Conservation (phyloP, 2,797 vertebrate genomes). For the Hafferia zeledoni region DNA sequence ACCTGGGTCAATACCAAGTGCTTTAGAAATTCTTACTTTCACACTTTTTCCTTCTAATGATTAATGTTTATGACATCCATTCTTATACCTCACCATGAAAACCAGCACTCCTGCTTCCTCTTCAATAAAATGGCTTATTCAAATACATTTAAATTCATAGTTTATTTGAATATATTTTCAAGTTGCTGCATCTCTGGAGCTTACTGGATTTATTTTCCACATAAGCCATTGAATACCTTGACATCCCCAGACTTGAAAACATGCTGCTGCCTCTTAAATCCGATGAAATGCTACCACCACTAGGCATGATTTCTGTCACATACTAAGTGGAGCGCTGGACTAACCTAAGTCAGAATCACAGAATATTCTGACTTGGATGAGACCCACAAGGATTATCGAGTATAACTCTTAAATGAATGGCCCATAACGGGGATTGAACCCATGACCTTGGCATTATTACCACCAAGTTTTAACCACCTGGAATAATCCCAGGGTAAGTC, state of each 20-base stretch:
- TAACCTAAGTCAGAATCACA: not conserved
- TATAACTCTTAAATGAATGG: not conserved
- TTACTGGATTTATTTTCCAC: not conserved
- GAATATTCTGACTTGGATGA: not conserved
- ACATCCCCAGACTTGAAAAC: conserved; percentile 21
- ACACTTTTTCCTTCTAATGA: not conserved
- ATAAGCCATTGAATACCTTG: not conserved
- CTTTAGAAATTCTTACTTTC: not conserved
- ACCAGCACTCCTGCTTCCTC: not conserved
- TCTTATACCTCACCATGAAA: not conserved
- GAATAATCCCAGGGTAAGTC: not conserved
- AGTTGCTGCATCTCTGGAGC: not conserved
- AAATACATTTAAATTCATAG: not conserved
- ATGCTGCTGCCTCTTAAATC: conserved; percentile 30
- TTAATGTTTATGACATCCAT: not conserved
- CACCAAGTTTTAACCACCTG: not conserved
- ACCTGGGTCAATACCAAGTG: not conserved
- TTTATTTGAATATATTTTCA: not conserved
- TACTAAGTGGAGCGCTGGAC: not conserved
- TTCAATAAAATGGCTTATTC: not conserved
- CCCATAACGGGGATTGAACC: not conserved
- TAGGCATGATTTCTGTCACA: conserved; percentile 26
- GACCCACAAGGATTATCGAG: not conserved
- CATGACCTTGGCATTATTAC: not conserved
- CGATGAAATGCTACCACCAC: conserved; percentile 46